Conservation (phyloP, 1,140 invertebrate species). For the Drosophila truncata region DNA sequence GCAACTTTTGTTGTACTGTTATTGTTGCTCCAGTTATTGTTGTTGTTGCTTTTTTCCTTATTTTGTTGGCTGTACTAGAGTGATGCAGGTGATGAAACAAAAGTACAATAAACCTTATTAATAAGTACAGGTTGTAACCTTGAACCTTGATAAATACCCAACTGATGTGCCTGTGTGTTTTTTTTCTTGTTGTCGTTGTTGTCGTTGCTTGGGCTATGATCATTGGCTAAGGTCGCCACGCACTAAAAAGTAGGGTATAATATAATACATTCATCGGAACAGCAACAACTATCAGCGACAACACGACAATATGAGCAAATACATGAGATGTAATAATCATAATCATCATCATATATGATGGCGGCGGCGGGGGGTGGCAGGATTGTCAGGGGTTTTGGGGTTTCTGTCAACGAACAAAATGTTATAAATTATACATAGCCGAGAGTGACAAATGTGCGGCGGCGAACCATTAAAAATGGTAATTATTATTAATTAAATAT, state of each 20-base stretch:
- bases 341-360: conserved; percentile 43
- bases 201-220: too few relatives aligned
- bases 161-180: conserved; percentile 30
- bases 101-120: conserved; percentile 84
- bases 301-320: conserved; percentile 48
- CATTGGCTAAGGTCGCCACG: conserved; percentile 51
- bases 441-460: conserved; percentile 47
- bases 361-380: conserved; percentile 1
- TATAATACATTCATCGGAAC: conserved; percentile 63
- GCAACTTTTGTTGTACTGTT: conserved; percentile 54
- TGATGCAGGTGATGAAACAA: conserved; percentile 62
- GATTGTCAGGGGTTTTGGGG: not conserved
- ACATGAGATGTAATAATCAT: conserved; percentile 60
- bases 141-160: conserved; percentile 65
- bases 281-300: conserved; percentile 38
- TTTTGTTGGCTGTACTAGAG: conserved; percentile 42
- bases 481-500: conserved; percentile 49
- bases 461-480: conserved; percentile 44
- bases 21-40: conserved; percentile 37
- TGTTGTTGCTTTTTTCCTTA: not conserved
- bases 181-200: conserved; percentile 30
- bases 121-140: conserved; percentile 81
- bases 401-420: conserved; percentile 57
- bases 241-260: conserved; percentile 64
- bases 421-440: conserved; percentile 63